Base-by-base conservation (phyloP, 2,113 vertebrate species). In the Ochotona curzoniae region DNA sequence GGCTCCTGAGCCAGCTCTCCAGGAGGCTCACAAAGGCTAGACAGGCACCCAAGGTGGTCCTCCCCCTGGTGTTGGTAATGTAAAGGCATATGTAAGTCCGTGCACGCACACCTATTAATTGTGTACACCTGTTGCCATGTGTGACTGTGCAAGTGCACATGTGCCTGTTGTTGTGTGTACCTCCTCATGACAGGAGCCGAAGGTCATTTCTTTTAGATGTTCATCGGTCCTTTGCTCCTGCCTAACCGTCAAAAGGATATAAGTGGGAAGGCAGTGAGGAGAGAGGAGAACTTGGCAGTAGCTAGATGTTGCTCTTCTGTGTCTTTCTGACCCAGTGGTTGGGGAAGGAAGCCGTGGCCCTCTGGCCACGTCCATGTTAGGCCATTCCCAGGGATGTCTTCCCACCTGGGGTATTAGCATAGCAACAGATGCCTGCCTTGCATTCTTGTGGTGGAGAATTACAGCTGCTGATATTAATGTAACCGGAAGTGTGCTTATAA, bases 271-370 rank as follows among this genome's bases (percentile, higher is more conserved):
- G 78, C 8, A 9, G 60, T 7, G 28, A n/a, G 28, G 54, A 49
- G 23, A 2, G 10, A 4, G 74, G 11, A 30, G 60, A 60, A 0
- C 18, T 26, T 0, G 1, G 7, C 1, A 4, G 28, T 0, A 18
- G 13, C 9, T 10, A 12, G 44, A 7, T 4, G 35, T 0, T 28
- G 14, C 9, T 61, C 7, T 32, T 23, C 5, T 0, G 0, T 21
- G 28, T 12, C 47, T 35, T n/a, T 0, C 13, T 9, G 38, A 35
- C 25, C 38, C 51, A 85, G 28, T 26, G 49, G 23, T 23, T 67
- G 25, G 10, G 20, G 51, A 71, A 60, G 60, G 67, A 74, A 38
- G 21, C 44, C 2, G 25, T 1, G 2, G 8, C 11, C 21, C 28
- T 63, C 10, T 5, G 2, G 61, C 54, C 49, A 47, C 20, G 18